Percentiles rank a stretch among this genome's conserved stretches.
phyloP scores from a whole-genome alignment of 2,797 vertebrate genomes.

The Mycteria americana region DNA sequence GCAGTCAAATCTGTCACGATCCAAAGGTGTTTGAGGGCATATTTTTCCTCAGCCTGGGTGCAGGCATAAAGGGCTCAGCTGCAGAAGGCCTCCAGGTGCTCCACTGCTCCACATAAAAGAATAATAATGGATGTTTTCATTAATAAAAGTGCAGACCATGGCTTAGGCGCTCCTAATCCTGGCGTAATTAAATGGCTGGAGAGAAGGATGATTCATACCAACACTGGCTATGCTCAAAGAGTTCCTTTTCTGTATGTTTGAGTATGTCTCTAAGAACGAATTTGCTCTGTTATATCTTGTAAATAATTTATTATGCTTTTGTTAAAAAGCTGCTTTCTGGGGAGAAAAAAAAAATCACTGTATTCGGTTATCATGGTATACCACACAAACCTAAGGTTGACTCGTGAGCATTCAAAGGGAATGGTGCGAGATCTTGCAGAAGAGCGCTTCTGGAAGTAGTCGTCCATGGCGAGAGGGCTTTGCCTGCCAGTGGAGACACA shows the following conservation, averaged over 20 bases:
- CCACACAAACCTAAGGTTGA: neutral
- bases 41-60: neutral
- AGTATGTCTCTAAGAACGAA: neutral
- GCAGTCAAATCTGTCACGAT: neutral
- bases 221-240: neutral
- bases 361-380: neutral
- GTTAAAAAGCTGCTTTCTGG: neutral
- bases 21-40: neutral
- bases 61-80: neutral
- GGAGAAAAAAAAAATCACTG: neutral
- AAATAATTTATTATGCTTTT: neutral
- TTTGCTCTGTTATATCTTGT: neutral
- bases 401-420: neutral
- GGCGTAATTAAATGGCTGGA: constrained; percentile 23
- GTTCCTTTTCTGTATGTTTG: neutral
- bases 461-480: neutral
- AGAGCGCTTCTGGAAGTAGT: neutral
- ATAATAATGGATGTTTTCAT: constrained; percentile 27
- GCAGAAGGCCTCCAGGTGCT: neutral
- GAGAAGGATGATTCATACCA: neutral
- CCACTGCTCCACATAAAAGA: neutral
- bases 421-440: neutral
- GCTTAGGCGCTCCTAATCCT: neutral
- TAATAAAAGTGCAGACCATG: neutral
- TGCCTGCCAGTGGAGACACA: accelerated